A percentile compares a stretch with the other conserved stretches of the same genome.
These are phyloP conservation scores for Pseudorhombus dupliciocellatus DNA, from an alignment of 2,113 vertebrate species.

Conservation along the genomic window DNA sequence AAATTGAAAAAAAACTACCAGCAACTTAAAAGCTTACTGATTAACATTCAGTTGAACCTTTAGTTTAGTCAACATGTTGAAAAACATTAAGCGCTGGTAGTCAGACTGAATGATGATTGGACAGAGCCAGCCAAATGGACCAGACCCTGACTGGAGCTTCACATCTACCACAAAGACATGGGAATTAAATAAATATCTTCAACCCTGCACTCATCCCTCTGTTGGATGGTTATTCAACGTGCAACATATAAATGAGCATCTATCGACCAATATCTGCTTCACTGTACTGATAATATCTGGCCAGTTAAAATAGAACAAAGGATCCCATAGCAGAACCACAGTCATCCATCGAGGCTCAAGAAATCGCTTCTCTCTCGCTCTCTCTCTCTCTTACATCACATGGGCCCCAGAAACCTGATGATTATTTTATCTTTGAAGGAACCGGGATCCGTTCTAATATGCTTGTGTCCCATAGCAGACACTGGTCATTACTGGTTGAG, in stretches of 20 bases:
- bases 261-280: neutral
- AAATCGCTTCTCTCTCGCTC: neutral
- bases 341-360: neutral
- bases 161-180: neutral
- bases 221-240: neutral
- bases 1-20: neutral
- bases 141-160: neutral
- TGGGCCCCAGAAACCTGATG: neutral
- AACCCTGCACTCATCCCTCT: neutral
- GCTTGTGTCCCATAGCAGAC: neutral
- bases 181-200: neutral
- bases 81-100: neutral
- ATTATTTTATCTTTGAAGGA: neutral
- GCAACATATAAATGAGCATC: neutral
- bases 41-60: neutral
- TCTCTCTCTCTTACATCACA: neutral
- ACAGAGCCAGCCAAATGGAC: neutral
- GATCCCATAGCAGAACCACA: conserved; percentile 3
- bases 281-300: conserved; percentile 23
- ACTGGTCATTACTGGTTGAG: neutral
- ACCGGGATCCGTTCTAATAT: neutral
- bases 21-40: neutral
- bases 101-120: neutral
- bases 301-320: conserved; percentile 18
- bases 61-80: neutral